Evolutionary conservation across 1,140 invertebrate species (phyloP).

Genomic region (Pseudomyrmex cubaensis): DNA sequence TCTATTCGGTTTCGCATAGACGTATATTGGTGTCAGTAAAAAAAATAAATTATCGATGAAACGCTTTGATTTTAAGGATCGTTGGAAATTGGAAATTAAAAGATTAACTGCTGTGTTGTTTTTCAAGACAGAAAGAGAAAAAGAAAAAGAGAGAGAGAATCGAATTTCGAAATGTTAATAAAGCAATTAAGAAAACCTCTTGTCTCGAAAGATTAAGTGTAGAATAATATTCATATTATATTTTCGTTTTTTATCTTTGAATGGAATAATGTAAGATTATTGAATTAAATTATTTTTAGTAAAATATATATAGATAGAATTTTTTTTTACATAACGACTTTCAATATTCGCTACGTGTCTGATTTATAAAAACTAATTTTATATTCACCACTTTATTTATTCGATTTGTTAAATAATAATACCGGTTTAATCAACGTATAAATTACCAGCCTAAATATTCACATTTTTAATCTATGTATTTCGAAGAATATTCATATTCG

Average conservation of each 20-base stretch:
- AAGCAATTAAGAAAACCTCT: background rate
- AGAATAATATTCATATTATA: too few species aligned
- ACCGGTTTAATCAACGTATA: too few species aligned
- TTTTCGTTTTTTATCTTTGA: too few species aligned
- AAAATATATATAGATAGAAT: background rate
- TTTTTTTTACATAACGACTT: background rate
- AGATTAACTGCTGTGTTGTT: constrained; percentile 9
- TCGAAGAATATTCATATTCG: too few species aligned
- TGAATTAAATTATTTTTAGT: background rate
- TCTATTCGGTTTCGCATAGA: background rate
- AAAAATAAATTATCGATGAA: background rate
- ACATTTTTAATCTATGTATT: too few species aligned
- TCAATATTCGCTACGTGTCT: too few species aligned
- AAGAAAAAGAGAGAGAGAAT: background rate
- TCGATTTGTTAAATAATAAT: too few species aligned
- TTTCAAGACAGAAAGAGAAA: too few species aligned
- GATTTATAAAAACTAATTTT: too few species aligned
- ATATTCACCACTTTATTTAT: too few species aligned
- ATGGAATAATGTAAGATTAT: too few species aligned
- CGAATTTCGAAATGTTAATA: background rate
- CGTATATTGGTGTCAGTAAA: background rate
- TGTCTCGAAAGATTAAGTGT: background rate
- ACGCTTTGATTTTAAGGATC: background rate
- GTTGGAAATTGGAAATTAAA: background rate
- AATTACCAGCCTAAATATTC: too few species aligned